phyloP scores from a whole-genome alignment of 2,113 vertebrate genomes.

The Diadophis punctatus region DNA sequence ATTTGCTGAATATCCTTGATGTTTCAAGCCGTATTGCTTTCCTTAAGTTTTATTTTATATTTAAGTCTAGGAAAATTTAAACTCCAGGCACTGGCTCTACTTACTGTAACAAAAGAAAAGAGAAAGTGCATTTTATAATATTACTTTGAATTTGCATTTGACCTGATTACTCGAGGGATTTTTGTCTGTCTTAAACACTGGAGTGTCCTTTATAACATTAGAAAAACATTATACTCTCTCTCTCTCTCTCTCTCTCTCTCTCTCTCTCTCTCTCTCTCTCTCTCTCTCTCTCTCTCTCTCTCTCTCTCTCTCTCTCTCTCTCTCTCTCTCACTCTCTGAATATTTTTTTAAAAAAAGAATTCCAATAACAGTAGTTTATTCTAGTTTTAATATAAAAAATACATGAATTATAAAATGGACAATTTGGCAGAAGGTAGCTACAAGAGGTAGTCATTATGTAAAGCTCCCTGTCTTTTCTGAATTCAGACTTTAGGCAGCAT shows the following conservation, averaged over 20 bases:
- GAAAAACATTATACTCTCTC: not conserved
- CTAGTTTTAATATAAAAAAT: slow-evolving; percentile 10
- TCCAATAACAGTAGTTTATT: not conserved
- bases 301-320: not conserved
- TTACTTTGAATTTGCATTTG: not conserved
- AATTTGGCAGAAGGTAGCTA: not conserved
- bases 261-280: not conserved
- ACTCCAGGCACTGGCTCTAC: not conserved
- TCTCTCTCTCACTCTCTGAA: not conserved
- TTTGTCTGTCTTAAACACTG: not conserved
- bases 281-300: not conserved
- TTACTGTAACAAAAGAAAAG: not conserved
- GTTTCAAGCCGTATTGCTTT: not conserved
- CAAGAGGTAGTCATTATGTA: slow-evolving; percentile 8
- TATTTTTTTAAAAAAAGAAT: not conserved
- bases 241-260: not conserved
- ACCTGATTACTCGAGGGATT: not conserved
- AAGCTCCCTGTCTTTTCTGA: slow-evolving; percentile 7
- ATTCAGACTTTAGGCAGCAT: slow-evolving; percentile 11
- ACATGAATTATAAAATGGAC: not conserved
- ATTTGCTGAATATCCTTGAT: not conserved
- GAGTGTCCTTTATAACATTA: not conserved
- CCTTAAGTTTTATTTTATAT: not conserved
- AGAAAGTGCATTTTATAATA: not conserved
- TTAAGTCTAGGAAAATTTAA: not conserved